Percentiles rank a stretch among this genome's conserved stretches.
Evolutionary conservation across 1,140 invertebrate species (phyloP).

Genomic region (Chionoecetes opilio): DNA sequence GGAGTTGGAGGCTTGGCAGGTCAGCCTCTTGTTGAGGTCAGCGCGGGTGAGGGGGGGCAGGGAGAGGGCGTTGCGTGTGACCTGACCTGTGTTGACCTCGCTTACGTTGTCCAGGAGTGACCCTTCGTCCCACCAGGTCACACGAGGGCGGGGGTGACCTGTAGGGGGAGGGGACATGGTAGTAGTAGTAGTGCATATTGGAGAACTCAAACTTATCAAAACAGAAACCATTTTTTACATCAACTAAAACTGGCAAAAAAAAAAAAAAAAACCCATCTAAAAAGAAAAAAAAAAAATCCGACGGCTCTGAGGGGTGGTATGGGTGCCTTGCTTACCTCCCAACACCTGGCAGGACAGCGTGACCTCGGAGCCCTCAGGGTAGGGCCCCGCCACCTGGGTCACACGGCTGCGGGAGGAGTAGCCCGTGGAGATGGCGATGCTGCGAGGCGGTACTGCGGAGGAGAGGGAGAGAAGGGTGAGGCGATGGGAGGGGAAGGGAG

Average conservation of each 20-base stretch:
- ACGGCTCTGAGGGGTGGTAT: too few relatives aligned
- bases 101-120: constrained; percentile 81
- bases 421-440: constrained; percentile 68
- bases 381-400: constrained; percentile 90
- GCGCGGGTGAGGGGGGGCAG: constrained; percentile 88
- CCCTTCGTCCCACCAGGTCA: constrained; percentile 87
- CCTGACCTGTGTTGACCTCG: constrained; percentile 85
- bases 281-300: too few relatives aligned
- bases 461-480: neutral
- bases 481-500: too few relatives aligned
- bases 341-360: constrained; percentile 92
- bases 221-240: too few relatives aligned
- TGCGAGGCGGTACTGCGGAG: constrained; percentile 63
- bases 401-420: constrained; percentile 89
- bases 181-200: too few relatives aligned
- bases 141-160: constrained; percentile 83
- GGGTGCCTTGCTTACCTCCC: constrained; percentile 88
- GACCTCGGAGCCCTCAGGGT: constrained; percentile 91
- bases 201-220: too few relatives aligned
- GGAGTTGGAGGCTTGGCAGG: constrained; percentile 93
- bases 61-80: constrained; percentile 88
- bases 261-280: too few relatives aligned
- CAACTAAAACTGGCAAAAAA: too few relatives aligned
- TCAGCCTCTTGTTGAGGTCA: constrained; percentile 92
- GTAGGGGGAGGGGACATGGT: constrained; percentile 81